Evolutionary conservation across 92 coral and sea anemone species (phyloP).

Genomic region (Palythoa heliodiscus): DNA sequence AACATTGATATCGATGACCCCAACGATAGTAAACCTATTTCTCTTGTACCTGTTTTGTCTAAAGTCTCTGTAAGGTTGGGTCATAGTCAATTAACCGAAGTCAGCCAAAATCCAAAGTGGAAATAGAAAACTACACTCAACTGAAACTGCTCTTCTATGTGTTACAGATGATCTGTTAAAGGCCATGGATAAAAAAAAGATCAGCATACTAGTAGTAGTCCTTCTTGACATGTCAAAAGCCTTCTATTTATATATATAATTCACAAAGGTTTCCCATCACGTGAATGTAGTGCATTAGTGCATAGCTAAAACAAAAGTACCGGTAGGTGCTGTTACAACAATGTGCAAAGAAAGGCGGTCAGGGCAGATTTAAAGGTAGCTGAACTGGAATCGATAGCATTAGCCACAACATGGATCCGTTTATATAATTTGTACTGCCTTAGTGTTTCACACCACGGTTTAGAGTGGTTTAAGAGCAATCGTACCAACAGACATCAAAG

Average conservation of each 20-base stretch:
- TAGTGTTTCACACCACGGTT: neutral
- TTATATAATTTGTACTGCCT: neutral
- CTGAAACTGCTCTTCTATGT: slow-evolving; percentile 55
- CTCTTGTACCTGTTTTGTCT: slow-evolving; percentile 47
- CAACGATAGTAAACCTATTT: slow-evolving; percentile 50
- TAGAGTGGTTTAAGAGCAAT: slow-evolving; percentile 12
- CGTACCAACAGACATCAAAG: slow-evolving; percentile 15
- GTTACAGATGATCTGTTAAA: slow-evolving; percentile 57
- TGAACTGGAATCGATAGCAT: too few species aligned
- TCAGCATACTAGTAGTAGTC: slow-evolving; percentile 37
- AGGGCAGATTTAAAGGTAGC: too few species aligned
- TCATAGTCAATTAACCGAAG: slow-evolving; percentile 26
- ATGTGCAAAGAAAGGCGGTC: too few species aligned
- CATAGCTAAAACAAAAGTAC: too few species aligned
- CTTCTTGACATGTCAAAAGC: slow-evolving; percentile 62
- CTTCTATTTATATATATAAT: too few species aligned
- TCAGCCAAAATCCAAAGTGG: slow-evolving; percentile 52
- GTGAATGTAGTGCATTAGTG: too few species aligned
- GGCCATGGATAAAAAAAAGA: slow-evolving; percentile 49
- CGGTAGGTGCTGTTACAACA: too few species aligned
- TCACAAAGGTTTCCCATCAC: too few species aligned
- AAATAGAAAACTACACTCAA: slow-evolving; percentile 49
- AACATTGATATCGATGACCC: slow-evolving; percentile 55
- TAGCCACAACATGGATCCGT: neutral
- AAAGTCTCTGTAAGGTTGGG: slow-evolving; percentile 49